phyloP scores from a whole-genome alignment of 2,113 vertebrate species.

The Corydoras maculifer region DNA sequence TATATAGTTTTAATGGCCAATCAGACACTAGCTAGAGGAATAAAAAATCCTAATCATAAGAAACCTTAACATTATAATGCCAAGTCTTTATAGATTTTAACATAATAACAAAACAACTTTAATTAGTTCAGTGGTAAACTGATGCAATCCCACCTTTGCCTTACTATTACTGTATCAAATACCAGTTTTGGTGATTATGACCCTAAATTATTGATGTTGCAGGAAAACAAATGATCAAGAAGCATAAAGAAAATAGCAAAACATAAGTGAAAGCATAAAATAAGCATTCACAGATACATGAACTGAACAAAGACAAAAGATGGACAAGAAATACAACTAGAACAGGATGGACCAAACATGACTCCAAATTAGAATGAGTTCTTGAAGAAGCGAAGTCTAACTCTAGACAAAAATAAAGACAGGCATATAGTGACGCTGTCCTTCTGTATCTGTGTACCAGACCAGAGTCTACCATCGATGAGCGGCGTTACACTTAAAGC shows the following conservation, averaged over 20 bases:
- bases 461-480: conserved; percentile 12
- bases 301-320: conserved; percentile 18
- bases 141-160: too few relatives aligned
- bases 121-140: too few relatives aligned
- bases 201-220: neutral
- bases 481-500: neutral
- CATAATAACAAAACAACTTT: too few relatives aligned
- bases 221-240: conserved; percentile 42
- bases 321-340: conserved; percentile 15
- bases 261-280: conserved; percentile 46
- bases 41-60: too few relatives aligned
- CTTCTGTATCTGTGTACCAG: conserved; percentile 23
- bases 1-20: too few relatives aligned
- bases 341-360: neutral
- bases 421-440: conserved; percentile 23
- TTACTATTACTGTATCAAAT: neutral
- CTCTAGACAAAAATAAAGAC: conserved; percentile 6
- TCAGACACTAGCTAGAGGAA: too few relatives aligned
- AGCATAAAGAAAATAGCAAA: conserved; percentile 48
- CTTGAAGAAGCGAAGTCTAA: conserved; percentile 13
- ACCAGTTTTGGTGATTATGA: neutral
- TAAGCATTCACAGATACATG: conserved; percentile 23
- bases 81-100: too few relatives aligned
- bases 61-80: too few relatives aligned
- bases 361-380: conserved; percentile 18